Evolutionary conservation across 2,797 vertebrate species (phyloP).

Genomic region (Pyrrhura leucotis): DNA sequence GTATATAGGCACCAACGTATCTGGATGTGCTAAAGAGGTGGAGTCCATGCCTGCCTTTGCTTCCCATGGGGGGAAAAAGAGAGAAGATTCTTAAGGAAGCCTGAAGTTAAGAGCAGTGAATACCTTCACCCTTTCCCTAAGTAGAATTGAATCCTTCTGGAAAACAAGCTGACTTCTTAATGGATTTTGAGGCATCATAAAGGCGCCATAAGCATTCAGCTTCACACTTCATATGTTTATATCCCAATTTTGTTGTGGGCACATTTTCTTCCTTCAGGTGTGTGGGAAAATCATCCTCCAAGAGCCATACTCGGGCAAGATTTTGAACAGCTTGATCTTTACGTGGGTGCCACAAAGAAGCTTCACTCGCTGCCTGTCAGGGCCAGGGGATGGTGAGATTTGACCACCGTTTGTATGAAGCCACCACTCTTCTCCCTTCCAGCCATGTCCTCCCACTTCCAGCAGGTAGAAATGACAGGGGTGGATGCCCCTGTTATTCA

Average conservation of each 20-base stretch:
- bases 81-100: not conserved
- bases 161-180: not conserved
- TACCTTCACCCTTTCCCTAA: not conserved
- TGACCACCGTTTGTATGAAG: not conserved
- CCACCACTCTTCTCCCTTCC: not conserved
- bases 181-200: not conserved
- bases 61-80: not conserved
- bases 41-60: not conserved
- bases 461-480: not conserved
- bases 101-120: not conserved
- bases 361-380: not conserved
- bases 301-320: fast-evolving
- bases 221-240: not conserved
- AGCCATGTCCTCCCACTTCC: not conserved
- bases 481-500: not conserved
- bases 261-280: not conserved
- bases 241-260: not conserved
- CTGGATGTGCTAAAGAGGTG: not conserved
- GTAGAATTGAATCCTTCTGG: not conserved
- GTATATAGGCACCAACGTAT: not conserved
- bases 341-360: not conserved
- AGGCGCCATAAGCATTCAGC: not conserved
- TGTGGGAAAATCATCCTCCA: not conserved
- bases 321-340: not conserved
- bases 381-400: not conserved